phyloP scores from a whole-genome alignment of 2,797 vertebrate genomes.

The Ibycter americanus region DNA sequence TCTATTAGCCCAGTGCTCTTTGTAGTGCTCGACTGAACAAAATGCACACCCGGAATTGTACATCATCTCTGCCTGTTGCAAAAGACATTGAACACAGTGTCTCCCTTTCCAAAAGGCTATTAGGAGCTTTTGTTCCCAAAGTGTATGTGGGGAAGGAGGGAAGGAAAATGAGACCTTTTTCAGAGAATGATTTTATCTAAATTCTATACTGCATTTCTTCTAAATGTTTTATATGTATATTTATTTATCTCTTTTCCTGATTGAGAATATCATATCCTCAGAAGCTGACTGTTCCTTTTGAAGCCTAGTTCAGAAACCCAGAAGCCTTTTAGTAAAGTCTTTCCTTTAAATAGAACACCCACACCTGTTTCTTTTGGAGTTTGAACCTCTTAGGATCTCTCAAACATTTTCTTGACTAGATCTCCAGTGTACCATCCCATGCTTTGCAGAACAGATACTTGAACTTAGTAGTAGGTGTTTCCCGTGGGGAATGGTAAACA shows the following conservation, averaged over 20 bases:
- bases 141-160: background rate
- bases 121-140: background rate
- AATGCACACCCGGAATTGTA: background rate
- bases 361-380: background rate
- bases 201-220: background rate
- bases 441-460: background rate
- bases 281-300: background rate
- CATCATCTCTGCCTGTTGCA: background rate
- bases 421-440: background rate
- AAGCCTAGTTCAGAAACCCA: background rate
- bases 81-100: background rate
- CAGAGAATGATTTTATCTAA: background rate
- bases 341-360: background rate
- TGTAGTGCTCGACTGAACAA: background rate
- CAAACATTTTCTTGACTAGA: background rate
- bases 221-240: background rate
- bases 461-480: background rate
- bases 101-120: background rate
- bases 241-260: background rate
- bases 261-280: background rate
- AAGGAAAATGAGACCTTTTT: background rate
- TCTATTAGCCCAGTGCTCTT: background rate
- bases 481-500: background rate
- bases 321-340: background rate
- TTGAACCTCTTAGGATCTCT: background rate